Base-by-base conservation (phyloP, 2,888 invertebrate species). In the Saturnia japonica region DNA sequence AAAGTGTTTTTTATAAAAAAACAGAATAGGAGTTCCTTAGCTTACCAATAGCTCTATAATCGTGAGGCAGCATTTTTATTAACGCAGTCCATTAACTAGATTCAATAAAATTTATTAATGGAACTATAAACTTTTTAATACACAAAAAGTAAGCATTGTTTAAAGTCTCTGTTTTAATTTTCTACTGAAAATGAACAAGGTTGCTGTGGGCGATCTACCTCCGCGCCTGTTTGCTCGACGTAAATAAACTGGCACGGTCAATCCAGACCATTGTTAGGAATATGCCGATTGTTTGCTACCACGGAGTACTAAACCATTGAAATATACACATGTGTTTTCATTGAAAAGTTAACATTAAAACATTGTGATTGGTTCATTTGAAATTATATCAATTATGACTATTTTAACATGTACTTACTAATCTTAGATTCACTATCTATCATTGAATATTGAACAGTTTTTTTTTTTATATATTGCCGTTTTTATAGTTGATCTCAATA, bases 231-330 rank as follows among this genome's bases (percentile, higher is more conserved):
- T 72, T 72, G 51, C 72, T 57, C 60, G 34, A 60, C 60, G 69
- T 60, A 72, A 72, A 72, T 70, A 72, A 60, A 60, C 72, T 62
- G 69, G 67, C 54, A 45, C 72, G 69, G 51, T 51, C 72, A 70
- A 72, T 69, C 42, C 67, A 51, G 68, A 16, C 72, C 57, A 72
- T 87, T 89, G 88, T 89, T 88, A 85, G 87, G 86, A 88, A 87
- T 88, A 87, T 82, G 76, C 75, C 79, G 77, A 84, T 85, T 88
- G 87, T 88, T 87, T 86, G 84, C 79, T 74, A 74, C 78, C 51
- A 68, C 64, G 64, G 62, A 68, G 68, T 28, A 60, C 25, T 6
- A 7, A 60, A 60, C 4, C 28, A 60, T 7, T 8, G 47, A 47
- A 47, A 1, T 54, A n/a, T 51, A 51, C n/a, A 28, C 8, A 60